These are phyloP conservation scores for Ceyx margarethae DNA, from an alignment of 2,113 vertebrate genomes.

Conservation along the genomic window DNA sequence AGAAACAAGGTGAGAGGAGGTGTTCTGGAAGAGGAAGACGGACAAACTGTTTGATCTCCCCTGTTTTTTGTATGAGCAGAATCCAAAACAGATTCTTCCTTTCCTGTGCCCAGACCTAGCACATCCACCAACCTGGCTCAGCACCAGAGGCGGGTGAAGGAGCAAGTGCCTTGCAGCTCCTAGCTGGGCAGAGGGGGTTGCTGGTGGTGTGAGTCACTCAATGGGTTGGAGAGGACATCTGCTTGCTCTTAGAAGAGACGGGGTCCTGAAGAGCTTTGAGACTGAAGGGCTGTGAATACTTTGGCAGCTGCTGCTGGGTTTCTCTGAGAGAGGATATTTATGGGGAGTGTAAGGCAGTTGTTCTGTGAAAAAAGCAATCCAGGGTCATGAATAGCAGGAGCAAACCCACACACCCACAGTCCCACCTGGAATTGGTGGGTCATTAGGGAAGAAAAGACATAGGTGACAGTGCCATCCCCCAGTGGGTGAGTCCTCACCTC, in stretches of 20 bases:
- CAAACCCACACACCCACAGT: background rate
- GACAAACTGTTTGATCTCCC: accelerated
- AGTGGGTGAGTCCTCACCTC: background rate
- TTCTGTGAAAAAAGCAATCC: background rate
- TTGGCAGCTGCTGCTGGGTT: background rate
- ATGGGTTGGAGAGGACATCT: background rate
- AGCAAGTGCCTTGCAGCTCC: background rate
- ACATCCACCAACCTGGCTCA: background rate
- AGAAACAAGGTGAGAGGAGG: constrained; percentile 88
- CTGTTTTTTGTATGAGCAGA: background rate
- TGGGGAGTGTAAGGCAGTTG: background rate
- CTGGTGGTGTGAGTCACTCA: background rate
- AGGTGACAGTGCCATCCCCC: background rate
- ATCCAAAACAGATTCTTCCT: background rate
- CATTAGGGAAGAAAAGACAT: background rate
- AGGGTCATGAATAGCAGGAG: background rate
- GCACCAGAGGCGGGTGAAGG: background rate
- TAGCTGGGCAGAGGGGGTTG: background rate
- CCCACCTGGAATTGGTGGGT: background rate
- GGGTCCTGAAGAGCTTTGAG: background rate
- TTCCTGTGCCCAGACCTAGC: background rate
- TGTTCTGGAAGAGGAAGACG: background rate
- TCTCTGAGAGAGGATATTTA: background rate
- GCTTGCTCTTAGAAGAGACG: background rate
- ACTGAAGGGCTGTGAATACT: background rate